Conservation (phyloP, 2,113 vertebrate species). For the Vombatus ursinus region DNA sequence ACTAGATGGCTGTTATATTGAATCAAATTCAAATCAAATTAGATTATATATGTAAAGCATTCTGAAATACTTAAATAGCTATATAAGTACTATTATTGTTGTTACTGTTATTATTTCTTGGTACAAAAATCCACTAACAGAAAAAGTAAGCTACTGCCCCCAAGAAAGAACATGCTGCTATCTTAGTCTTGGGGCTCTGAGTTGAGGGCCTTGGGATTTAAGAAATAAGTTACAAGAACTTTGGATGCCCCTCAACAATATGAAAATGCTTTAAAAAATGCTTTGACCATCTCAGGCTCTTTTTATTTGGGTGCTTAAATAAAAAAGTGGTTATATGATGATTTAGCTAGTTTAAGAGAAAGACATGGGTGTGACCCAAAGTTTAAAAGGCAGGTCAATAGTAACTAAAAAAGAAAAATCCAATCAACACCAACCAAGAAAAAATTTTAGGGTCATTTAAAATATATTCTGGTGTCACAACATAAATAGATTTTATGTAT, state of each 20-base stretch:
- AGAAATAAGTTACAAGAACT: not conserved
- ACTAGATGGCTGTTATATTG: not conserved
- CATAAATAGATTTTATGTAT: slow-evolving; percentile 37
- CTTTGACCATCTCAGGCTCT: slow-evolving; percentile 25
- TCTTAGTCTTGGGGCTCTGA: not conserved
- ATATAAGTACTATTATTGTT: not conserved
- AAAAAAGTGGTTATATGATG: no score
- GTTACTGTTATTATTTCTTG: not conserved
- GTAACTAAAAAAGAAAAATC: not conserved
- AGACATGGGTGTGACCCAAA: not conserved
- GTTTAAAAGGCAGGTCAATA: not conserved
- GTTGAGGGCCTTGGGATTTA: not conserved
- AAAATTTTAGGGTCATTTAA: slow-evolving; percentile 36
- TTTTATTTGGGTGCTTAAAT: not conserved
- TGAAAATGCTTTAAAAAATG: not conserved
- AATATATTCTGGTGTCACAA: slow-evolving; percentile 35
- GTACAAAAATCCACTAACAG: not conserved
- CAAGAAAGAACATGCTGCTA: slow-evolving; percentile 18
- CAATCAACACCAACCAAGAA: slow-evolving; percentile 45
- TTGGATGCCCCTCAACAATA: slow-evolving; percentile 7
- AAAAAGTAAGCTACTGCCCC: not conserved
- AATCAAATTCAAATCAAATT: not conserved
- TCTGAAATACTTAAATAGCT: no score
- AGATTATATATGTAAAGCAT: not conserved
- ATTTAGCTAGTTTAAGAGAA: not conserved